These are phyloP conservation scores for Capreolus pygargus DNA, from an alignment of 2,113 vertebrate species.

Conservation along the genomic window DNA sequence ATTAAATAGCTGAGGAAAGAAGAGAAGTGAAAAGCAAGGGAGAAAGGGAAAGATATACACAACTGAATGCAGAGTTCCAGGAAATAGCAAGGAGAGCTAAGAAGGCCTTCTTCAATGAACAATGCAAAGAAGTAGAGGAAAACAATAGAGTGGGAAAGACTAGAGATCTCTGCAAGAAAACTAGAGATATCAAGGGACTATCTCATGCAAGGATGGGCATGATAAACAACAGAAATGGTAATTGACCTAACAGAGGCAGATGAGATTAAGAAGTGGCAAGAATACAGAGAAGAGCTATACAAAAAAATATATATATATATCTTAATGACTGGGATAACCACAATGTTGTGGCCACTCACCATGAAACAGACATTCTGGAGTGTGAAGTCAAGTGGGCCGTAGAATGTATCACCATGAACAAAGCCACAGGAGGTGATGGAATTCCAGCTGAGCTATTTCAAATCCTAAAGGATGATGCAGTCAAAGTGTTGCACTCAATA, in stretches of 20 bases:
- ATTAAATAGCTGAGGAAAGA: neutral
- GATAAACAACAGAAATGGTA: neutral
- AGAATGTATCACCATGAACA: neutral
- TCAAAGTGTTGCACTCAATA: neutral
- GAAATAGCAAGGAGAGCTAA: neutral
- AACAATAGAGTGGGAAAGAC: neutral
- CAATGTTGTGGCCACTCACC: neutral
- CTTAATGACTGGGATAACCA: neutral
- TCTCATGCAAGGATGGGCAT: neutral
- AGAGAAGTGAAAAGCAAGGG: neutral
- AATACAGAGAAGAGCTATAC: neutral
- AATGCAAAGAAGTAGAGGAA: neutral
- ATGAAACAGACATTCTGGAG: neutral
- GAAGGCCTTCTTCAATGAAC: neutral
- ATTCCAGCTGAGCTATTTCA: neutral
- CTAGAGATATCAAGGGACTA: neutral
- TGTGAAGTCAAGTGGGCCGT: neutral
- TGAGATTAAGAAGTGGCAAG: neutral
- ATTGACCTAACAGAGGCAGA: neutral
- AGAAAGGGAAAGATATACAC: neutral
- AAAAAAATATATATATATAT: too few species aligned
- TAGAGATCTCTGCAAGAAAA: neutral
- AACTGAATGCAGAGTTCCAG: neutral
- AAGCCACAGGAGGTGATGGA: neutral
- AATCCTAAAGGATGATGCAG: neutral